Evolutionary conservation across 2,888 invertebrate species (phyloP), one percentile per base, ranked within the genome.

Genomic region (Neelides folsomi): DNA sequence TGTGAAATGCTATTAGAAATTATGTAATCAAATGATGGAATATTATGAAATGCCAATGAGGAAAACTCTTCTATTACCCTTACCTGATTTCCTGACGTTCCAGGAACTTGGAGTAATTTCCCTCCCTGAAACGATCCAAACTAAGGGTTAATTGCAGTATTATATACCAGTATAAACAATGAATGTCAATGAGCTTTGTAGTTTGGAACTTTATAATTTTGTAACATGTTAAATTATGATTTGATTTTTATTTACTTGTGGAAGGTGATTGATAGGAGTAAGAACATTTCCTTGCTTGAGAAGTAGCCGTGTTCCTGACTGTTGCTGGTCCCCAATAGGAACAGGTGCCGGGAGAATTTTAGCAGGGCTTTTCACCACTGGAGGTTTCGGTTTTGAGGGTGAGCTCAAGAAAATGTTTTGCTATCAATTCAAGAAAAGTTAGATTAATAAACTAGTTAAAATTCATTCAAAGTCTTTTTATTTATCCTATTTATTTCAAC

Each of bases 281-380:
- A 63, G 53, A 18, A 56, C 60, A 36, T 57, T 66, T 34, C 72
- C 72, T 43, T 70, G 68, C 63, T 72, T 73, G 48, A 72, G 60
- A 20, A 72, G 66, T 57, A 78, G 74, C 67, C 76, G 75, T 13
- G 55, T 41, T 36, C 53, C 50, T n/a, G 51, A 43, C 35, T 60
- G 59, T 46, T 63, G 59, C 40, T 65, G 65, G 49, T 64, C 61
- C 34, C 63, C 62, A 27, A 62, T 57, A 15, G 65, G 65, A 16
- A 71, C 60, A 15, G 80, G 77, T 6, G 79, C 79, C 10, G 83
- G 80, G 56, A 82, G 71, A 60, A 84, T 77, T 71, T 81, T 83
- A 34, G 82, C 75, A 0, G 83, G 81, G 12, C 83, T 79, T 70
- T 83, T 82, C 8, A 79, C 70, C 1, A 76, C 68, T 51, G 78